phyloP scores from a whole-genome alignment of 2,888 invertebrate species.

The Pyrgus malvae region DNA sequence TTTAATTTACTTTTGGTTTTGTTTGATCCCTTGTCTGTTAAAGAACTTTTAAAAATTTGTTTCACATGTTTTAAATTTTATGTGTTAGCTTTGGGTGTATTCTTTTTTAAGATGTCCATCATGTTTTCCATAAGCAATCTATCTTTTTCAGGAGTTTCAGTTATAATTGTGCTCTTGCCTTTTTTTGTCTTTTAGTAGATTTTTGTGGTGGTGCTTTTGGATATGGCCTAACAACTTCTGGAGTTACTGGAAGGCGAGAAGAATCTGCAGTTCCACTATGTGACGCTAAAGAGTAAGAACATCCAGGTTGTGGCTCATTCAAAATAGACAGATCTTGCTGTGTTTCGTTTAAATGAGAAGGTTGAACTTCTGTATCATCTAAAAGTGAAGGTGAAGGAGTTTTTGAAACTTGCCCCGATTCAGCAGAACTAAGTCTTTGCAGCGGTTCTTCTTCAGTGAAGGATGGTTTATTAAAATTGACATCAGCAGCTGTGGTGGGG shows the following conservation, averaged over 20 bases:
- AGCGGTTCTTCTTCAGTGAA: background rate
- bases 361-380: background rate
- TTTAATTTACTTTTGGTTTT: constrained; percentile 27
- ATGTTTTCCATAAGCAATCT: constrained; percentile 29
- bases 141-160: constrained; percentile 26
- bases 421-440: too few species aligned
- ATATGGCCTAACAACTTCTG: constrained; percentile 28
- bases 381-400: background rate
- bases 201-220: constrained; percentile 28
- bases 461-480: too few species aligned
- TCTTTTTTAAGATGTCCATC: constrained; percentile 29
- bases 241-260: constrained; percentile 21
- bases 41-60: constrained; percentile 31
- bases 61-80: constrained; percentile 32
- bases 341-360: background rate
- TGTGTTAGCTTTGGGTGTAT: constrained; percentile 30
- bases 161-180: constrained; percentile 30
- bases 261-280: constrained; percentile 8
- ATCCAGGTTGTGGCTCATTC: constrained; percentile 21
- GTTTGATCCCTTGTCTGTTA: constrained; percentile 28
- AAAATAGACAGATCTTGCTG: constrained; percentile 7
- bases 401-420: too few species aligned
- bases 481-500: background rate
- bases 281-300: too few species aligned
- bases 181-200: constrained; percentile 3